These are phyloP conservation scores for Melanerpes aurifrons DNA, from an alignment of 2,113 vertebrate species.

Conservation along the genomic window DNA sequence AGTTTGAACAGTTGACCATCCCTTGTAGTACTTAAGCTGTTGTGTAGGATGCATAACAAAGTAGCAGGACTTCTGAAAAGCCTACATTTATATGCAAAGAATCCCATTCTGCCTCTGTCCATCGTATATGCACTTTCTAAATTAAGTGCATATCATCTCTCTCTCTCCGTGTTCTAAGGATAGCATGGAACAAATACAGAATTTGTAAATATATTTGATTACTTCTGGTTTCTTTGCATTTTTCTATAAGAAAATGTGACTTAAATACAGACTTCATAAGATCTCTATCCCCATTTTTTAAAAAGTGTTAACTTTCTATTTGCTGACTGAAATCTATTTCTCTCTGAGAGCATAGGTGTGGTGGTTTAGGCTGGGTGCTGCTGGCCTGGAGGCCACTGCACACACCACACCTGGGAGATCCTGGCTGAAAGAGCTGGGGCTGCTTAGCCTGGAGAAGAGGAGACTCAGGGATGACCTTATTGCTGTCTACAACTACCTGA, in stretches of 20 bases:
- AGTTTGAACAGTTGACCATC: background rate
- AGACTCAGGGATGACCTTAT: too few relatives aligned
- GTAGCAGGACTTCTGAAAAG: background rate
- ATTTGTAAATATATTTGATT: background rate
- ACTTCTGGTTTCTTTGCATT: background rate
- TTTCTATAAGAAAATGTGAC: background rate
- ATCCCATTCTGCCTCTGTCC: background rate
- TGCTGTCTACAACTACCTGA: too few relatives aligned
- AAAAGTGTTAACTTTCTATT: background rate
- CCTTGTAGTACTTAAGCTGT: background rate
- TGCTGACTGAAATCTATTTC: background rate
- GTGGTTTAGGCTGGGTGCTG: too few relatives aligned
- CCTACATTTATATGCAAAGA: background rate
- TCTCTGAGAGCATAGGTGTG: background rate
- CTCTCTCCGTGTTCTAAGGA: background rate
- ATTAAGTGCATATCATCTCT: background rate
- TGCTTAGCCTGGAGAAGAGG: too few relatives aligned
- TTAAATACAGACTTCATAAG: background rate
- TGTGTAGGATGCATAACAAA: fast-evolving
- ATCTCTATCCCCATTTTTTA: background rate
- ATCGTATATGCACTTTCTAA: background rate
- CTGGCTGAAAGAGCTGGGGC: too few relatives aligned
- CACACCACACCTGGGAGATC: too few relatives aligned
- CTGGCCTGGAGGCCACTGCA: too few relatives aligned
- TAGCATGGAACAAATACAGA: background rate